Conservation (phyloP, 2,888 invertebrate species). For the Apamea sordens region DNA sequence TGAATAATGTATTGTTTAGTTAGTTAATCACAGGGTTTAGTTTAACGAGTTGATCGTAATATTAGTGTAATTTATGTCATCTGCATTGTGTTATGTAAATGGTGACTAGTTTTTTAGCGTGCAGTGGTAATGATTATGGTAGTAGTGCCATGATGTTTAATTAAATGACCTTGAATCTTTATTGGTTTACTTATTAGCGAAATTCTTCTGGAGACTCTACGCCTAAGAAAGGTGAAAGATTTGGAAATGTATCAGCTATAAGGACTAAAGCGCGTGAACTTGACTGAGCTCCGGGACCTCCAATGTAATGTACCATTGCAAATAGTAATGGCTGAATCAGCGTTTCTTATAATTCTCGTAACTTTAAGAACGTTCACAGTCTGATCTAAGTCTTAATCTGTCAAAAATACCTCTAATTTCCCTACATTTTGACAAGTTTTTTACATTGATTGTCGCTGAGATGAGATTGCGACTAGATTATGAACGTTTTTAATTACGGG, state of each 20-base stretch:
- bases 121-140: background rate
- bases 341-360: background rate
- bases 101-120: background rate
- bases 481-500: no score
- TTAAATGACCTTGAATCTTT: background rate
- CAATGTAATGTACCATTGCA: background rate
- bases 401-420: no score
- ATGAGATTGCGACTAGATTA: no score
- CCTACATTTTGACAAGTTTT: no score
- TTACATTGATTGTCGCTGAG: no score
- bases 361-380: no score
- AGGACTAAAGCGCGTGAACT: background rate
- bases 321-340: background rate
- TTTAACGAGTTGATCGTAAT: constrained; percentile 9
- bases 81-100: background rate
- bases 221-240: background rate
- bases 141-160: background rate
- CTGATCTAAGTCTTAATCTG: no score
- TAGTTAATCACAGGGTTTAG: constrained; percentile 10
- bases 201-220: background rate
- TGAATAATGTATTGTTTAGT: constrained; percentile 44
- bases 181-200: background rate
- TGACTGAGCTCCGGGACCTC: background rate
- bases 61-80: background rate
- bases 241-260: background rate